Evolutionary conservation across 1,140 invertebrate genomes (phyloP).

Genomic region (Calycopis cecrops): DNA sequence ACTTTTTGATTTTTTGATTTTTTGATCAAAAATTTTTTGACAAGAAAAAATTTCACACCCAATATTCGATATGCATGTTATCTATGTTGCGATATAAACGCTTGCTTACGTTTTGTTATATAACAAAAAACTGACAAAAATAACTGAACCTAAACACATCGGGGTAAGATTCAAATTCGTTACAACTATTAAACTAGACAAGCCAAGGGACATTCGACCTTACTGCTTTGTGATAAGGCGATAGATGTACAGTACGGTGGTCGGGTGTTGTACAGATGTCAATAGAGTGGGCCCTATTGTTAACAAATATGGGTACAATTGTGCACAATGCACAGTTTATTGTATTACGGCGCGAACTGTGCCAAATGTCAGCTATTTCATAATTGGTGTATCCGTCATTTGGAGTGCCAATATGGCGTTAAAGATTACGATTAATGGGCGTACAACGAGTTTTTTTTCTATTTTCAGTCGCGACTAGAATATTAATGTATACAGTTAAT

Average conservation of each 20-base stretch:
- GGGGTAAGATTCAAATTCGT: background rate
- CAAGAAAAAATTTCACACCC: no score
- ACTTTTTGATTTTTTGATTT: no score
- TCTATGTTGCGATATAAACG: no score
- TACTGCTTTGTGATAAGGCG: background rate
- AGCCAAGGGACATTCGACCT: background rate
- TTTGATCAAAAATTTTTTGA: no score
- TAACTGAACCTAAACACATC: no score
- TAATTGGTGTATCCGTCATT: slow-evolving; percentile 37
- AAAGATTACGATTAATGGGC: background rate
- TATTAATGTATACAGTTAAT: no score
- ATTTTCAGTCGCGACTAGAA: no score
- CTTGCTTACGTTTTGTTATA: no score
- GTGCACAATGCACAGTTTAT: slow-evolving; percentile 51
- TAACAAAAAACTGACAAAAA: no score
- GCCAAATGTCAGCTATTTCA: slow-evolving; percentile 44
- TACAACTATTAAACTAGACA: background rate
- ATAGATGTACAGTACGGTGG: background rate
- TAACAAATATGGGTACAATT: slow-evolving; percentile 59
- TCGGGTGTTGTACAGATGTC: slow-evolving; percentile 44
- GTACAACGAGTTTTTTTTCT: no score
- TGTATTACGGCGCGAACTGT: slow-evolving; percentile 37
- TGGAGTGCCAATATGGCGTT: slow-evolving; percentile 8
- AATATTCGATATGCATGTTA: no score
- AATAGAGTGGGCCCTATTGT: slow-evolving; percentile 43